phyloP scores from a whole-genome alignment of 2,113 vertebrate genomes.

The Lophius piscatorius region DNA sequence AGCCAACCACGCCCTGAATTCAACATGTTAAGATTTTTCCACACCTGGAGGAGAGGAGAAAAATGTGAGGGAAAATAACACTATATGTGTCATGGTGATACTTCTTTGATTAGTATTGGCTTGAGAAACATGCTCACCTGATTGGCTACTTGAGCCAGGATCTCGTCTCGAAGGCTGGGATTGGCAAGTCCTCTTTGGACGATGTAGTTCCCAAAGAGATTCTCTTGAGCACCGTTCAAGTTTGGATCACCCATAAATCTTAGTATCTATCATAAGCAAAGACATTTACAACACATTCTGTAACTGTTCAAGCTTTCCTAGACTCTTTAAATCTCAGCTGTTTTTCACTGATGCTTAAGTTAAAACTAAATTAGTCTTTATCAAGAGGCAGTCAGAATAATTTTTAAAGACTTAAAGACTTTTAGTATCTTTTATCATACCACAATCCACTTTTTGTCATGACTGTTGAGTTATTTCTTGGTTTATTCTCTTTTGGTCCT shows the following conservation, averaged over 20 bases:
- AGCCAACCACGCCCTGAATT: conserved; percentile 95
- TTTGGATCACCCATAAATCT: conserved; percentile 96
- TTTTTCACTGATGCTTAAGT: background rate
- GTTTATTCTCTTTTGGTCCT: too few relatives aligned
- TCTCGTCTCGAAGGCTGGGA: conserved; percentile 89
- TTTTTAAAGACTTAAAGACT: too few relatives aligned
- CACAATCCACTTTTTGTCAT: too few relatives aligned
- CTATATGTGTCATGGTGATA: background rate
- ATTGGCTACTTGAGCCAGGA: conserved; percentile 91
- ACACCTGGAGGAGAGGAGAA: conserved; percentile 81
- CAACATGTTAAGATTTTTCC: conserved; percentile 88
- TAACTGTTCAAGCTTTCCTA: background rate
- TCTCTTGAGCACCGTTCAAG: conserved; percentile 88
- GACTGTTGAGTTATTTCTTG: too few relatives aligned
- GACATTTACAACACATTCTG: background rate
- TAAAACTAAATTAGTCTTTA: too few relatives aligned
- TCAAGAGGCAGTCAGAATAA: too few relatives aligned
- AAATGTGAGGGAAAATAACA: background rate
- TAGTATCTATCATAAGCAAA: conserved; percentile 81
- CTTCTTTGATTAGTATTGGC: background rate
- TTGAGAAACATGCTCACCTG: conserved; percentile 80
- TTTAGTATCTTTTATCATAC: too few relatives aligned
- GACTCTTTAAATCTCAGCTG: background rate
- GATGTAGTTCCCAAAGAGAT: conserved; percentile 93
- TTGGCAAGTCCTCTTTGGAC: conserved; percentile 88